Conservation (phyloP, 2,113 vertebrate species). For the Tachysurus vachellii region DNA sequence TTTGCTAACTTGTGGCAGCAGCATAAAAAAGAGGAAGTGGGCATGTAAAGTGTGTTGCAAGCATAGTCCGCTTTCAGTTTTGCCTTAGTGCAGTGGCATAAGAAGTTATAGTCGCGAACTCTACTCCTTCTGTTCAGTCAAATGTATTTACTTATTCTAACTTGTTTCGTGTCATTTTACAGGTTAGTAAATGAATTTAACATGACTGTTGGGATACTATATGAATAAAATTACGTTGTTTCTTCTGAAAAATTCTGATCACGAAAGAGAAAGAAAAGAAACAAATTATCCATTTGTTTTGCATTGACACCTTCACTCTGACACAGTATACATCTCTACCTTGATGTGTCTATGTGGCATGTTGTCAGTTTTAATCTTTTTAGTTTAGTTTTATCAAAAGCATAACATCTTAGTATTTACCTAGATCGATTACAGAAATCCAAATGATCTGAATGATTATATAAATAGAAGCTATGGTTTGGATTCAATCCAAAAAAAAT, state of each 20-base stretch:
- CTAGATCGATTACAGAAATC: not conserved
- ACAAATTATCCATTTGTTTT: not conserved
- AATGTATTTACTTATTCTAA: not conserved
- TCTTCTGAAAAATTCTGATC: not conserved
- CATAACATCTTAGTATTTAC: not conserved
- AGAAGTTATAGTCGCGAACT: not conserved
- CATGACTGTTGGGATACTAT: not conserved
- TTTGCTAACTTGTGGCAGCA: constrained; percentile 65
- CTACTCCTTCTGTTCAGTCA: not conserved
- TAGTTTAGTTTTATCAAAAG: not conserved
- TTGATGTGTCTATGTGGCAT: not conserved
- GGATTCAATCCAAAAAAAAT: not conserved
- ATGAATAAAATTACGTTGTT: not conserved
- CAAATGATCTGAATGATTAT: not conserved
- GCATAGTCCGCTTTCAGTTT: constrained; percentile 35
- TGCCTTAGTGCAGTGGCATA: not conserved
- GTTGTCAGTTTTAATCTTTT: not conserved
- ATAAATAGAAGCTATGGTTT: not conserved
- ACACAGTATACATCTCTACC: not conserved
- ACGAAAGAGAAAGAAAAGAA: not conserved
- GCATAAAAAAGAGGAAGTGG: constrained; percentile 67
- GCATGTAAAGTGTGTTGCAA: constrained; percentile 67
- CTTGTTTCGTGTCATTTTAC: not conserved
- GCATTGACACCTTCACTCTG: not conserved
- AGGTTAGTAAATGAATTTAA: not conserved